Base-by-base conservation (phyloP, 2,113 vertebrate genomes). In the Oreotrochilus melanogaster region DNA sequence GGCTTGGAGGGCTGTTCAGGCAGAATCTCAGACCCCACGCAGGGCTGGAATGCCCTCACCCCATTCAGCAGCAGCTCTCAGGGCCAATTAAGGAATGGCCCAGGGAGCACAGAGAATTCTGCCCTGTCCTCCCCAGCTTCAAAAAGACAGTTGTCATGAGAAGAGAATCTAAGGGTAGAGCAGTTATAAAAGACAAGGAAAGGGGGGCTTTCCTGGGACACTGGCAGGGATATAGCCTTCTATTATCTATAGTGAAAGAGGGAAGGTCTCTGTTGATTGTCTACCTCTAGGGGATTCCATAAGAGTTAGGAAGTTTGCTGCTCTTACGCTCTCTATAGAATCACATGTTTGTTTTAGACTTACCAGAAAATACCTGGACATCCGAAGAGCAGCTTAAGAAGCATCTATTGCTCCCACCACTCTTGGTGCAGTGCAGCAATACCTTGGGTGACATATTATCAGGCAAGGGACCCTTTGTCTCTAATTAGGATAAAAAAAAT, bases 341-440 rank as follows among this genome's bases (percentile, higher is more conserved):
- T 8, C 27, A 47, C 2, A 3, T 1, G 10, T 33, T 73, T 13
- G 7, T 5, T 71, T 61, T 86, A 67, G 51, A 35, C 99, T 99
- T 98, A 99, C 99, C 99, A 95, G 98, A 98, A 94, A 97, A 98
- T 66, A 99, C 98, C 79, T 98, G 98, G 96, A 99, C 98, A 97
- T 99, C 98, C 1, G 99, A 98, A 95, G 98, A 98, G 96, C 99
- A 99, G 93, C 98, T 99, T 94, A 99, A 97, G 97, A 98, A 98
- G 97, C 99, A 99, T 93, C 97, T 98, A 86, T 99, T 99, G 22
- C 97, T 98, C 97, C 99, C 98, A 75, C 98, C 99, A 94, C 98
- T 98, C 97, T 98, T 99, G 90, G 97, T 94, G 96, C 99, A 99
- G 95, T 98, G 99, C 97, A 99, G 97, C 54, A 98, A 98, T 74